Percentiles rank a stretch among this genome's conserved stretches.
These are phyloP conservation scores for Alcis repandata DNA, from an alignment of 2,888 invertebrate genomes.

Conservation along the genomic window DNA sequence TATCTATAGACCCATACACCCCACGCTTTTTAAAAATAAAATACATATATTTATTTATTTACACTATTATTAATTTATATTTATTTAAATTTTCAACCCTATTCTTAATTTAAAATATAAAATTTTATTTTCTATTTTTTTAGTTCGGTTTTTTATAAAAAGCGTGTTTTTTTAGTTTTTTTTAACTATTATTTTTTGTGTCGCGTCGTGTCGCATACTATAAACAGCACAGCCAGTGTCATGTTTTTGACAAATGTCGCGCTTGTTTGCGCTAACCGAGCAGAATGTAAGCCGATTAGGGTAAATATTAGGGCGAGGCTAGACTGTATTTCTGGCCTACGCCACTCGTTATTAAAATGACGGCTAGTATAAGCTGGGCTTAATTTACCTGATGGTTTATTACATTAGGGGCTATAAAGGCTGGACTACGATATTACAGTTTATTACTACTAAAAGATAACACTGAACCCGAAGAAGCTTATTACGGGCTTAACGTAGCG, in stretches of 20 bases:
- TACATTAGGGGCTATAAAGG: background rate
- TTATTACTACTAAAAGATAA: background rate
- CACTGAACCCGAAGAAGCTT: background rate
- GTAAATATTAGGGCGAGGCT: conserved; percentile 20
- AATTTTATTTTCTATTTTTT: too few species aligned
- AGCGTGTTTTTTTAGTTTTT: too few species aligned
- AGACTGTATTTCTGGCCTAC: conserved; percentile 5
- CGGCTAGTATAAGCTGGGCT: conserved; percentile 3
- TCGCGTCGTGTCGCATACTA: background rate
- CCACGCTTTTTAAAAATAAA: too few species aligned
- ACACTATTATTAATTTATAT: too few species aligned
- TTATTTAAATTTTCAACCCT: too few species aligned
- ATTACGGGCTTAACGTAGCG: background rate
- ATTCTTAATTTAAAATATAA: too few species aligned
- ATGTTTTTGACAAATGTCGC: conserved; percentile 34
- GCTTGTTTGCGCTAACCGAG: conserved; percentile 35
- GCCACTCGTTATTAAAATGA: conserved; percentile 5
- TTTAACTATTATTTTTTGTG: background rate
- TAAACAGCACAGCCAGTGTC: conserved; percentile 18
- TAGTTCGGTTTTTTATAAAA: too few species aligned
- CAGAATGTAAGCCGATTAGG: conserved; percentile 34
- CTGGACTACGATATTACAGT: background rate
- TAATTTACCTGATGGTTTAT: conserved; percentile 3
- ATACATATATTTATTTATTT: too few species aligned
- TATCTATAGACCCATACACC: too few species aligned